phyloP scores from a whole-genome alignment of 1,140 invertebrate genomes.

The Zophobas morio region DNA sequence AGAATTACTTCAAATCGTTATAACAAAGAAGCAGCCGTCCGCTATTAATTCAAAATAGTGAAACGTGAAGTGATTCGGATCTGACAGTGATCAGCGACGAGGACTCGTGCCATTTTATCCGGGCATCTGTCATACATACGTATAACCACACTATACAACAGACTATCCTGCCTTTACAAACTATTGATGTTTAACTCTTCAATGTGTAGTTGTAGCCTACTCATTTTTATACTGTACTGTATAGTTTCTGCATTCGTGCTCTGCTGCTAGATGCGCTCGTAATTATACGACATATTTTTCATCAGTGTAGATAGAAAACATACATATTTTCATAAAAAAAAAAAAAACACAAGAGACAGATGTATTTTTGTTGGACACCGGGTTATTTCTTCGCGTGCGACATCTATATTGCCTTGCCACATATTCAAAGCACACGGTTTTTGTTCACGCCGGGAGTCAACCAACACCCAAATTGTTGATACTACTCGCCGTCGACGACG shows the following conservation, averaged over 20 bases:
- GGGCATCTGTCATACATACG: constrained; percentile 44
- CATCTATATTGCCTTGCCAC: constrained; percentile 65
- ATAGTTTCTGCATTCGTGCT: constrained; percentile 64
- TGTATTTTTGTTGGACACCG: constrained; percentile 62
- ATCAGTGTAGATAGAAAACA: constrained; percentile 63
- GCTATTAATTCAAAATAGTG: constrained; percentile 54
- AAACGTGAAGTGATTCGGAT: constrained; percentile 60
- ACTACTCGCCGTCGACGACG: too few relatives aligned
- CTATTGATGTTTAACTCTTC: constrained; percentile 65
- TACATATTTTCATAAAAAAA: constrained; percentile 66
- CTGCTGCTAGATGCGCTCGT: constrained; percentile 61
- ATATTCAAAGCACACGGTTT: constrained; percentile 60
- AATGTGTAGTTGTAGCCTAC: constrained; percentile 66
- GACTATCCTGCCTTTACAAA: constrained; percentile 64
- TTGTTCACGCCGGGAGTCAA: constrained; percentile 50
- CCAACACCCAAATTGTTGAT: constrained; percentile 17
- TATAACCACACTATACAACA: constrained; percentile 45
- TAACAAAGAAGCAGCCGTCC: constrained; percentile 60
- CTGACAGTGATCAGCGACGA: constrained; percentile 50
- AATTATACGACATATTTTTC: constrained; percentile 62
- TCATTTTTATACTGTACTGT: constrained; percentile 66
- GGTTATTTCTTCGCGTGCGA: constrained; percentile 51
- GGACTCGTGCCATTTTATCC: constrained; percentile 59
- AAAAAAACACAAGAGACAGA: constrained; percentile 65
- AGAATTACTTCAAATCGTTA: constrained; percentile 57